phyloP scores from a whole-genome alignment of 2,113 vertebrate genomes.

The Cisticola juncidis region DNA sequence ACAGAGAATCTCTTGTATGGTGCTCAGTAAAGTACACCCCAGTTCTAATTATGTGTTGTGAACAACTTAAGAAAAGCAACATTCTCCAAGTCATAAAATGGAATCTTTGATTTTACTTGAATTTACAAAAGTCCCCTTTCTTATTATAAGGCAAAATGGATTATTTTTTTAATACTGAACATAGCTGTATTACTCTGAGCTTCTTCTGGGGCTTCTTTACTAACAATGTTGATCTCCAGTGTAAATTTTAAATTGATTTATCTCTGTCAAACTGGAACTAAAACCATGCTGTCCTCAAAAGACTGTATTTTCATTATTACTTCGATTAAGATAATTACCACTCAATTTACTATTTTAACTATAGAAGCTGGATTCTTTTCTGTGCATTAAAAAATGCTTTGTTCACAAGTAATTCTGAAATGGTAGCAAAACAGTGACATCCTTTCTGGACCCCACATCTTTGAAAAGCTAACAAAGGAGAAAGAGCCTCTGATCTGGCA shows the following conservation, averaged over 20 bases:
- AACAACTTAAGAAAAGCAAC: constrained; percentile 47
- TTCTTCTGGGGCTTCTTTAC: not conserved
- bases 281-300: not conserved
- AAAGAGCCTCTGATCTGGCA: not conserved
- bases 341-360: not conserved
- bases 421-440: not conserved
- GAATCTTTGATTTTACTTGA: constrained; percentile 47
- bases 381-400: not conserved
- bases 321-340: constrained; percentile 20
- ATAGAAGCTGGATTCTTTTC: not conserved
- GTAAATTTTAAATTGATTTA: constrained; percentile 11
- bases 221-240: not conserved
- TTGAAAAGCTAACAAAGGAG: constrained; percentile 22
- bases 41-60: constrained; percentile 25
- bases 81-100: constrained; percentile 47
- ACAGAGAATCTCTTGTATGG: constrained; percentile 36
- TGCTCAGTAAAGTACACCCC: not conserved
- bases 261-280: not conserved
- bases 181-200: not conserved
- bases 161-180: not conserved
- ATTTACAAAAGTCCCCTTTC: constrained; percentile 45
- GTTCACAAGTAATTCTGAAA: constrained; percentile 13
- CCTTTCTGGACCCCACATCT: constrained; percentile 32
- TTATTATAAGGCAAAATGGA: not conserved
- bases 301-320: not conserved